Evolutionary conservation across 2,113 vertebrate genomes (phyloP), one percentile per base, ranked within the genome.

Genomic region (Nesoenas mayeri): DNA sequence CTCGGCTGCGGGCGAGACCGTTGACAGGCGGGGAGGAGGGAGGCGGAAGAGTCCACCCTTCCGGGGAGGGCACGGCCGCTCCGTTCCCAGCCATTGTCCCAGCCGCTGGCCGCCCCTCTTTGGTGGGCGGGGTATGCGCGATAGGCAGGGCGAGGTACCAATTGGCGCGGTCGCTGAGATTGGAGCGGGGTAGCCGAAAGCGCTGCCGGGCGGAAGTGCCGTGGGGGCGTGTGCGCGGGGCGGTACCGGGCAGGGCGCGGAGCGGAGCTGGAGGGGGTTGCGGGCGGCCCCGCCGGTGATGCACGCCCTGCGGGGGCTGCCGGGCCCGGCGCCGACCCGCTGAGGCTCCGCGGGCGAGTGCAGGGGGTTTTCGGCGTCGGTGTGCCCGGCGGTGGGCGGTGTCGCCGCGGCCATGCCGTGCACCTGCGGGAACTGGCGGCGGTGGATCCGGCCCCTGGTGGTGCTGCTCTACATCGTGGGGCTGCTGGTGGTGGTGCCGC

Each of bases 391-490:
- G 53, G 13, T 47, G 36, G 15, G 17, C 11, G 42, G 44, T 4
- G 36, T 10, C 20, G 22, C 10, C n/a, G 87, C 31, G 70, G 97
- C 96, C 64, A 99, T 99, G 99, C 99, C 99, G 79, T 99, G 99
- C 96, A 99, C 99, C 44, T 99, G 98, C 96, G 99, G 98, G 58
- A 99, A 99, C 97, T 99, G 99, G 99, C 99, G 99, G 87, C 98
- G 98, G 79, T 99, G 99, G 99, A 99, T 99, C 87, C 98, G 99
- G 70, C 99, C 99, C 40, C 96, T 99, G 94, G 99, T 99, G 29
- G 98, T 98, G 44, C 82, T 99, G 50, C 79, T 99, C 54, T 99
- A 99, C 85, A 97, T 99, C 36, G 88, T 99, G 89, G 96, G 98
- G 80, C 96, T 99, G 22, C 72, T 99, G 60, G 98, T 99, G 71